Evolutionary conservation across 2,888 invertebrate species (phyloP).

Genomic region (Leucophenga maculata): DNA sequence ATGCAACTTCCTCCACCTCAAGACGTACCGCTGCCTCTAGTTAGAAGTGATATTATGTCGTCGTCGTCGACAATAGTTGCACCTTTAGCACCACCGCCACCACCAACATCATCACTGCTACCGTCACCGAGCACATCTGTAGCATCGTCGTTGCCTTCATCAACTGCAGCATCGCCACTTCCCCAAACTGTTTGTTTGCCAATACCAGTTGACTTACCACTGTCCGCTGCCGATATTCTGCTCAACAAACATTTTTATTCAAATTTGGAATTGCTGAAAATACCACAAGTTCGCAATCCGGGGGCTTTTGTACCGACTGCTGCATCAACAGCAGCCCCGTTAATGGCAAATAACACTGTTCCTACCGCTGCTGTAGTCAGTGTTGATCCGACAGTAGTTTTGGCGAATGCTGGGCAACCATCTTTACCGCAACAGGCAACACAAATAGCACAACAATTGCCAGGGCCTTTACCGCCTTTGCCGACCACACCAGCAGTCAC

Average conservation of each 20-base stretch:
- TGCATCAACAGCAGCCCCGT: background rate
- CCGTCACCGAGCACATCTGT: conserved; percentile 8
- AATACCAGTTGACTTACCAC: conserved; percentile 29
- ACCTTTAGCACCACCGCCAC: background rate
- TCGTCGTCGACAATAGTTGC: too few species aligned
- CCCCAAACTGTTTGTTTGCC: conserved; percentile 18
- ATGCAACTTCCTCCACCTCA: conserved; percentile 20
- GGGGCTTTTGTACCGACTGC: conserved; percentile 35
- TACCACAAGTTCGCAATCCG: conserved; percentile 66
- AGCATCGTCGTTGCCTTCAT: background rate
- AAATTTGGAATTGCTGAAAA: conserved; percentile 63
- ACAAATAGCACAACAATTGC: background rate
- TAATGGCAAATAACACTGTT: background rate
- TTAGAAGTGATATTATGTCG: conserved; percentile 6
- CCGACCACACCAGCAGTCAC: background rate
- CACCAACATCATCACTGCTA: background rate
- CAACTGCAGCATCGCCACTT: background rate
- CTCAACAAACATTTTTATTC: conserved; percentile 62
- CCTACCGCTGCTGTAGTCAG: too few species aligned
- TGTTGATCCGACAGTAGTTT: too few species aligned
- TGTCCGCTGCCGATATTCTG: conserved; percentile 34
- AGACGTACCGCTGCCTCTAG: conserved; percentile 29
- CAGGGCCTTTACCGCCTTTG: too few species aligned
- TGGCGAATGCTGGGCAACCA: background rate
- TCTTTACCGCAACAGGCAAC: background rate